Base-by-base conservation (phyloP, 2,888 invertebrate genomes). In the Patella ulyssiponensis region DNA sequence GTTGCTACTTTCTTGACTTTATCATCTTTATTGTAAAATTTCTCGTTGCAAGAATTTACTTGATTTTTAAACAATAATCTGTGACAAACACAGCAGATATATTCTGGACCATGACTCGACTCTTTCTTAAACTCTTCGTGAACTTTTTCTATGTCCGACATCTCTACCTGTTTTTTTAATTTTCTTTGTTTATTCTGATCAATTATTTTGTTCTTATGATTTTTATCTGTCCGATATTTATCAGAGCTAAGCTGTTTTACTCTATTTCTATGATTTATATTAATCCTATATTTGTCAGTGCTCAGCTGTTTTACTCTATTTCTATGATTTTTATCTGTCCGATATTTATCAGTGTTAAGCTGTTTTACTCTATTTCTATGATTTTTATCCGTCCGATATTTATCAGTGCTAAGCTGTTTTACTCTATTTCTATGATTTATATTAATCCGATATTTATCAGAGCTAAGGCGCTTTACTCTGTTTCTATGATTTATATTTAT, bases 241-340 rank as follows among this genome's bases (percentile, higher is more conserved):
- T 44, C 44, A 44, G 44, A 9, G 44, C 64, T 64, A n/a, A 64
- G 0, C 20, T 64, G n/a, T 0, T 64, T 64, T 64, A 64, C n/a
- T 64, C 20, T 64, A 11, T 20, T 15, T 20, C 15, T 64, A 64
- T 64, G 17, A 20, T 64, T n/a, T 1, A 15, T n/a, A 64, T 64
- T 64, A n/a, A 20, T n/a, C 9, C 20, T 9, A 64, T 64, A 20
- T 64, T 64, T 64, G 0, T 64, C 4, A 64, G 9, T n/a, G 20
- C 15, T 9, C 2, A 11, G n/a, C 0, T 2, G 15, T 2, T 17
- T 64, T 0, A 15, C 15, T 0, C 4, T 1, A 17, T n/a, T 64
- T 64, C 64, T 64, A 64, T 64, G 20, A 12, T n/a, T 12, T n/a
- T 5, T 0, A 64, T 64, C 20, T 3, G 0, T n/a, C 2, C 20